Evolutionary conservation across 2,797 vertebrate genomes (phyloP).

Genomic region (Acrocephalus scirpaceus): DNA sequence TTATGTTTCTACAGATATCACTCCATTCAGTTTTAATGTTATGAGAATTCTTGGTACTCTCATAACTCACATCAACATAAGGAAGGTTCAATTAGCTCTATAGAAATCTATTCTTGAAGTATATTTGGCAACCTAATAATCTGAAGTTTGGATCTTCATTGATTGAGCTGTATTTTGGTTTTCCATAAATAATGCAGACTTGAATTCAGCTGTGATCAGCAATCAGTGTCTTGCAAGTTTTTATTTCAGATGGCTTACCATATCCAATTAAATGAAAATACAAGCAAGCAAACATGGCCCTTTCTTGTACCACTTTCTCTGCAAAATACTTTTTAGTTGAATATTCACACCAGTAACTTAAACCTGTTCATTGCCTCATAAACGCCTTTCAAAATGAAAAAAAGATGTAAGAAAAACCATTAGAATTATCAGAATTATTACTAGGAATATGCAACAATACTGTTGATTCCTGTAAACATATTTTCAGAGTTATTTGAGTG

Average conservation of each 20-base stretch:
- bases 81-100: neutral
- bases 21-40: slow-evolving; percentile 20
- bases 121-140: neutral
- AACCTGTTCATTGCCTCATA: neutral
- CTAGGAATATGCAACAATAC: neutral
- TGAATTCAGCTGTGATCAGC: neutral
- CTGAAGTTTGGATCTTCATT: neutral
- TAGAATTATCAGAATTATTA: neutral
- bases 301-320: neutral
- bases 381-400: neutral
- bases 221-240: neutral
- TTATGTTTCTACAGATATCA: slow-evolving; percentile 36
- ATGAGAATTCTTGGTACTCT: neutral
- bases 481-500: neutral
- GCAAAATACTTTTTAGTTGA: neutral
- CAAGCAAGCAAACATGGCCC: neutral
- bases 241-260: neutral
- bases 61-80: slow-evolving; percentile 1
- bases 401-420: neutral
- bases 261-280: neutral
- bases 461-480: neutral
- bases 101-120: neutral
- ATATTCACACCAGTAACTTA: neutral
- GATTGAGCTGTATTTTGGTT: neutral
- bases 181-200: slow-evolving; percentile 14